A percentile compares a stretch with the other conserved stretches of the same genome.
phyloP scores from a whole-genome alignment of 2,113 vertebrate genomes.

The Epinephelus lanceolatus region DNA sequence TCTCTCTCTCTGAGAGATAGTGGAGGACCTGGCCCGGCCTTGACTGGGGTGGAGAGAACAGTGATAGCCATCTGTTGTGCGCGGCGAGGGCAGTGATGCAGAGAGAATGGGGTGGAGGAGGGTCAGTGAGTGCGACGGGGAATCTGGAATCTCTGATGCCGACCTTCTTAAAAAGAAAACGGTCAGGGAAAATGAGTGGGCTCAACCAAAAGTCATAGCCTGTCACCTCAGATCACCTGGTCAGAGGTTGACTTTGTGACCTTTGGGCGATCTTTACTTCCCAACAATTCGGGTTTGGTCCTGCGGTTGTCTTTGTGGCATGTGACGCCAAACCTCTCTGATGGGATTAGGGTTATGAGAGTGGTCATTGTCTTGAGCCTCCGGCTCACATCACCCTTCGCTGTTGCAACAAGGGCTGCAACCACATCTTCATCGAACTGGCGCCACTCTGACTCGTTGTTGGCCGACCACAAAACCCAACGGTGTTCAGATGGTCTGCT shows the following conservation, averaged over 20 bases:
- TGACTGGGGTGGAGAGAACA: slow-evolving; percentile 29
- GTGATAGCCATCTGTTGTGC: slow-evolving; percentile 71
- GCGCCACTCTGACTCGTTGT: background rate
- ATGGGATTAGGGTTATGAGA: too few relatives aligned
- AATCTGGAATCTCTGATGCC: background rate
- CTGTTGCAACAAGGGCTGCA: background rate
- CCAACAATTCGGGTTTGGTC: too few relatives aligned
- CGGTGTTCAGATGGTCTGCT: too few relatives aligned
- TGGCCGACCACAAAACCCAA: background rate
- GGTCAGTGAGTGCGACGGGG: slow-evolving; percentile 3
- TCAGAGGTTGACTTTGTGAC: background rate
- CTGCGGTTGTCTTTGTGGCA: too few relatives aligned
- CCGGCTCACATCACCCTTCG: background rate
- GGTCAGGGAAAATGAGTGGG: slow-evolving; percentile 2
- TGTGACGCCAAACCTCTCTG: too few relatives aligned
- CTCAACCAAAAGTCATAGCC: background rate
- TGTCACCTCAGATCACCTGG: background rate
- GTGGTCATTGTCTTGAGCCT: background rate
- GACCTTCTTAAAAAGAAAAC: slow-evolving; percentile 8
- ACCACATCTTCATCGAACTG: slow-evolving; percentile 17
- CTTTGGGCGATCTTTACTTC: too few relatives aligned
- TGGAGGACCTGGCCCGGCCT: slow-evolving; percentile 33
- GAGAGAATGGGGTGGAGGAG: slow-evolving; percentile 40
- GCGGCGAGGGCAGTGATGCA: slow-evolving; percentile 42
- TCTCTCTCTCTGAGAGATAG: slow-evolving; percentile 27